phyloP scores from a whole-genome alignment of 2,113 vertebrate genomes.

The Tapirus terrestris region DNA sequence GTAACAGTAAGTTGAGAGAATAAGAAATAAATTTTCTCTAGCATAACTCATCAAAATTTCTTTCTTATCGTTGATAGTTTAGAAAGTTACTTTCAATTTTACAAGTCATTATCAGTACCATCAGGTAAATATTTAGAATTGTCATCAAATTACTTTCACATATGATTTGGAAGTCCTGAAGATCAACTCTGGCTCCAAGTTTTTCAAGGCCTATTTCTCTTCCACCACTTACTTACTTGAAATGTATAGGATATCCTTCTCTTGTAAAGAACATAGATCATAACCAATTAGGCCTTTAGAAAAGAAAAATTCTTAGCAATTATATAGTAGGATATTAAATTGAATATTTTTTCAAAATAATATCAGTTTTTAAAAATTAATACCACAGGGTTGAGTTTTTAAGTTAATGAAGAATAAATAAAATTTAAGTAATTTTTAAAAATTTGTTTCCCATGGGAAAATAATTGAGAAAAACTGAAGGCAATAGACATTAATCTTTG shows the following conservation, averaged over 20 bases:
- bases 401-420: background rate
- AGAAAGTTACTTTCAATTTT: background rate
- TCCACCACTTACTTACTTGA: background rate
- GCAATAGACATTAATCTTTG: background rate
- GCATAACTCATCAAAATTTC: background rate
- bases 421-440: background rate
- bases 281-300: background rate
- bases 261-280: background rate
- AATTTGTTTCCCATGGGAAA: background rate
- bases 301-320: background rate
- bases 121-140: background rate
- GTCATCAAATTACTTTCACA: background rate
- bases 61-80: background rate
- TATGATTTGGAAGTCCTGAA: background rate
- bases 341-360: background rate
- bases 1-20: background rate
- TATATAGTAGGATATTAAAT: background rate
- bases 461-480: background rate
- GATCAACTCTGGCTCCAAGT: background rate
- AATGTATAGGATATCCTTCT: background rate
- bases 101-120: background rate
- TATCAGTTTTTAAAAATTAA: background rate
- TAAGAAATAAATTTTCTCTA: background rate
- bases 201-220: background rate
- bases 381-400: background rate